Evolutionary conservation across 1,140 invertebrate genomes (phyloP), one percentile per base, ranked within the genome.

Genomic region (Maniola jurtina): DNA sequence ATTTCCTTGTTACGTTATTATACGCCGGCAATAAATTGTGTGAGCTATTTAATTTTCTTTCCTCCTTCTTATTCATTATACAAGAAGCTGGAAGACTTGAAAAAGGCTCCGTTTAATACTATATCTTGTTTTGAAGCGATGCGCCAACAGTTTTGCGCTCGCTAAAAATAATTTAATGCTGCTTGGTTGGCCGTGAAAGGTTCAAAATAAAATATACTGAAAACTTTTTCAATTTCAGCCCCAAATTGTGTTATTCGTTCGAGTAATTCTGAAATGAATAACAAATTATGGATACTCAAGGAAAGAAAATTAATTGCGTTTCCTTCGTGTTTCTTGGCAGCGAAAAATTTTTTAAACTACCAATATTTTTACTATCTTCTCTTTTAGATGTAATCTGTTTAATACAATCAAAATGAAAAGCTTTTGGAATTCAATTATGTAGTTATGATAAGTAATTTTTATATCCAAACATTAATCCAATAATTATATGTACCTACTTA

Each of bases 141-240:
- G 62, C 63, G 42, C 58, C 57, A 65, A 70, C 55, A 68, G 64
- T 70, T 72, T 70, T 72, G 52, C 63, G 57, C 64, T 62, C 45
- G 71, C 63, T 71, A 68, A 78, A 79, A 80, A 83, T 81, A 84
- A 82, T 84, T 81, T 79, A 80, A 83, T 77, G 80, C 25, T 25
- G 4, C 1, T 67, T 66, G 68, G 59, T 66, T 34, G 70, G 71
- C 76, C 67, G 68, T 62, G 75, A 76, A 77, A 73, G 74, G 79
- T 60, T 82, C 72, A 77, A 80, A 83, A 87, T 89, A 89, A 89
- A 25, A 25, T 25, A 86, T 86, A 85, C 81, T 81, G 76, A 79
- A 84, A 89, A 89, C 84, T 87, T 89, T 89, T 89, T 89, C 84
- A 89, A 87, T 89, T 87, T 85, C 79, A 86, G 72, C 79, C 76